Evolutionary conservation across 1,140 invertebrate genomes (phyloP).

Genomic region (Leucophenga varia): DNA sequence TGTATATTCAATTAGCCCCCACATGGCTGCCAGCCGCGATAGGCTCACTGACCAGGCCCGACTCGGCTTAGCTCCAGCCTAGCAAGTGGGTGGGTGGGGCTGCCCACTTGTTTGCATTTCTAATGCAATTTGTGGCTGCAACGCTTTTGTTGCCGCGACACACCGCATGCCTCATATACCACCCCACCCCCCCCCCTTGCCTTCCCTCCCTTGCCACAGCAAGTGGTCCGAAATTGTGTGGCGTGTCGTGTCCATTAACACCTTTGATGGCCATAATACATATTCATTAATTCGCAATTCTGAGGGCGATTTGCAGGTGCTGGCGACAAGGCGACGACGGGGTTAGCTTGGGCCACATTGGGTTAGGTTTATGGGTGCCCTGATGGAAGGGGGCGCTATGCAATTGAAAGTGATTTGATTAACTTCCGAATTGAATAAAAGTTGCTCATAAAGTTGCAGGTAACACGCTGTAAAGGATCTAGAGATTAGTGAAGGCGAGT

Average conservation of each 20-base stretch:
- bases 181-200: neutral
- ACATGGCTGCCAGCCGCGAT: too few relatives aligned
- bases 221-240: constrained; percentile 34
- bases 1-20: constrained; percentile 43
- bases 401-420: too few relatives aligned
- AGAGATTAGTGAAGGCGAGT: too few relatives aligned
- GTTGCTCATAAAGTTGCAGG: neutral
- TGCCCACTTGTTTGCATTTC: constrained; percentile 48
- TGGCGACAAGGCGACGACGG: neutral
- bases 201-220: neutral
- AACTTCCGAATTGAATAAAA: too few relatives aligned
- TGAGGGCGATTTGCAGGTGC: constrained; percentile 17
- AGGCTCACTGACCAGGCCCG: too few relatives aligned
- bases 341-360: neutral
- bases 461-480: too few relatives aligned
- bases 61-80: too few relatives aligned
- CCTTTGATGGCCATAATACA: constrained; percentile 50
- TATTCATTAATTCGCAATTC: constrained; percentile 43
- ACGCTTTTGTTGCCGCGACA: constrained; percentile 30
- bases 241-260: constrained; percentile 51
- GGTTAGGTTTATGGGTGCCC: too few relatives aligned
- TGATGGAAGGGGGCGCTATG: too few relatives aligned
- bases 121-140: constrained; percentile 50
- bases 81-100: constrained; percentile 4
- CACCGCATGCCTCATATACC: neutral